Percentiles rank a stretch among this genome's conserved stretches.
phyloP scores from a whole-genome alignment of 1,140 invertebrate genomes.

The Drosophila kikkawai region DNA sequence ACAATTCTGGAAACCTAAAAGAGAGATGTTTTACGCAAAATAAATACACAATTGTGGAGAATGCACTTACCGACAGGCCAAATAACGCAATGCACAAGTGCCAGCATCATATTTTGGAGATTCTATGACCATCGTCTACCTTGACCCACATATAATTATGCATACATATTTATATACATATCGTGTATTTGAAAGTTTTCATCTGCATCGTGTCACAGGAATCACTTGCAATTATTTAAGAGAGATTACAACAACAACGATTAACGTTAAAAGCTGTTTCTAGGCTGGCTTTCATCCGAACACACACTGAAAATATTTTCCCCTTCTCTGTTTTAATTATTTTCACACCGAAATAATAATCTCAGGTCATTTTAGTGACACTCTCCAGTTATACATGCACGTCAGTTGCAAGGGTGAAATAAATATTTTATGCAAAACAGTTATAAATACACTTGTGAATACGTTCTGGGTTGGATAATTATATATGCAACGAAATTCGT shows the following conservation, averaged over 20 bases:
- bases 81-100: conserved; percentile 22
- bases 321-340: neutral
- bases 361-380: neutral
- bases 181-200: neutral
- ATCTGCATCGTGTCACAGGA: conserved; percentile 7
- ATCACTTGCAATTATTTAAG: conserved; percentile 17
- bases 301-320: neutral
- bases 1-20: conserved; percentile 14
- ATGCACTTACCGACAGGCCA: conserved; percentile 14
- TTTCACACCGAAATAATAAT: conserved; percentile 6
- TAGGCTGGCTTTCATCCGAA: conserved; percentile 6
- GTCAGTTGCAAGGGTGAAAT: conserved; percentile 2
- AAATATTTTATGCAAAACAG: conserved; percentile 8
- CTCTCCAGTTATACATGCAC: neutral
- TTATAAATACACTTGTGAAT: neutral
- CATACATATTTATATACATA: conserved; percentile 18
- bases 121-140: conserved; percentile 23
- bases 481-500: neutral
- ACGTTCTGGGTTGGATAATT: neutral
- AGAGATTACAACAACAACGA: neutral
- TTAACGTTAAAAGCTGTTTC: conserved; percentile 6
- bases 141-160: conserved; percentile 36
- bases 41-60: no score
- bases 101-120: conserved; percentile 20
- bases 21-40: neutral